Evolutionary conservation across 2,888 invertebrate species (phyloP).

Genomic region (Diloba caeruleocephala): DNA sequence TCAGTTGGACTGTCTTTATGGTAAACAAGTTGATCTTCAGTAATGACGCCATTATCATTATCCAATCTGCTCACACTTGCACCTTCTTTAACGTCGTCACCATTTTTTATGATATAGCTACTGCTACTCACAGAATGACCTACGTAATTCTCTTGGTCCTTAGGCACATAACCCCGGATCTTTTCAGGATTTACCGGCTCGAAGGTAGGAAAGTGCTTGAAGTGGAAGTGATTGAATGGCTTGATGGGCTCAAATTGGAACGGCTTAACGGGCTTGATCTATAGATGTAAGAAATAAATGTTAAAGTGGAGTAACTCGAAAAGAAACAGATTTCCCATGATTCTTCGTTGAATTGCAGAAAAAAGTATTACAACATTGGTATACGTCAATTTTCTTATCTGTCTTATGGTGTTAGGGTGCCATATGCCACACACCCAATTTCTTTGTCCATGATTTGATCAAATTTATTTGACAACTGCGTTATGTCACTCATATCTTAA

Average conservation of each 20-base stretch:
- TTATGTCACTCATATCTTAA: no score
- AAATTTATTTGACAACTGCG: no score
- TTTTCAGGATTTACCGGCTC: conserved; percentile 7
- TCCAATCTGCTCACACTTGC: conserved; percentile 4
- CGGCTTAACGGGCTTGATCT: conserved; percentile 15
- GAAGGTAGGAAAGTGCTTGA: background rate
- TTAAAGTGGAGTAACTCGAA: background rate
- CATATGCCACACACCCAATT: no score
- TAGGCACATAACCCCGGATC: conserved; percentile 26
- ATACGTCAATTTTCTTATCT: no score
- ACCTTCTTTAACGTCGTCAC: conserved; percentile 16
- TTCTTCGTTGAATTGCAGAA: no score
- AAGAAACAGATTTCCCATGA: no score
- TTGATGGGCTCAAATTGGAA: conserved; percentile 4
- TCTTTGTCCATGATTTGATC: no score
- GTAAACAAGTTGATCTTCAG: conserved; percentile 4
- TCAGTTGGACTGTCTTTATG: background rate
- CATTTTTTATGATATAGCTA: conserved; percentile 24
- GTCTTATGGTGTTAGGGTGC: no score
- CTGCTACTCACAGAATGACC: background rate
- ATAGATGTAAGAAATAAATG: background rate
- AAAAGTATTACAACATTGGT: no score
- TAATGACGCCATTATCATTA: conserved; percentile 37
- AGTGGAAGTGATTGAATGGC: background rate
- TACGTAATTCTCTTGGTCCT: conserved; percentile 5